These are phyloP conservation scores for Heloderma charlesbogerti DNA, from an alignment of 2,113 vertebrate genomes.

Conservation along the genomic window DNA sequence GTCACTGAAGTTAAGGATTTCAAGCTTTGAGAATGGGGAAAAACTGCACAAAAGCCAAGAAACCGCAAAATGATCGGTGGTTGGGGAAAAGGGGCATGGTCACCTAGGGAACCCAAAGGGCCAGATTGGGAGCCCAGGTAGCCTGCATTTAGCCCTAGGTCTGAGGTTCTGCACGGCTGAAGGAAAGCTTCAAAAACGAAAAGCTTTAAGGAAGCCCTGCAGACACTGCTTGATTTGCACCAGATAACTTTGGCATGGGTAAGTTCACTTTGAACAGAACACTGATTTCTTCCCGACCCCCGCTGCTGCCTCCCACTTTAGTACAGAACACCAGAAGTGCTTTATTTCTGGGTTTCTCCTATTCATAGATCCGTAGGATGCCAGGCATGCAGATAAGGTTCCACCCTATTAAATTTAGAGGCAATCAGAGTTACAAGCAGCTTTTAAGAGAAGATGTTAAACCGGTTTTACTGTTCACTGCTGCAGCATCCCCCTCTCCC, in stretches of 20 bases:
- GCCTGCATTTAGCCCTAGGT: too few species aligned
- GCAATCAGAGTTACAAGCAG: fast-evolving
- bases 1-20: too few species aligned
- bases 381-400: background rate
- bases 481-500: background rate
- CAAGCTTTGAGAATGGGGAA: too few species aligned
- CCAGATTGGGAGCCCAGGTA: too few species aligned
- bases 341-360: background rate
- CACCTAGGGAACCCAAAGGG: background rate
- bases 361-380: background rate
- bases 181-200: background rate
- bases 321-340: background rate
- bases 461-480: fast-evolving
- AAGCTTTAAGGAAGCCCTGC: background rate
- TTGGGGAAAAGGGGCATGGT: too few species aligned
- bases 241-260: background rate
- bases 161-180: background rate
- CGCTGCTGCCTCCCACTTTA: background rate
- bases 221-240: background rate
- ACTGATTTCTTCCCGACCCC: background rate
- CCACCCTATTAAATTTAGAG: background rate
- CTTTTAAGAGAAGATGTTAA: background rate
- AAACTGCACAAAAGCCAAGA: too few species aligned
- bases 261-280: background rate
- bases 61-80: too few species aligned